A percentile compares a stretch with the other conserved stretches of the same genome.
These are phyloP conservation scores for Trichonephila clavata DNA, from an alignment of 1,140 invertebrate species.

Conservation along the genomic window DNA sequence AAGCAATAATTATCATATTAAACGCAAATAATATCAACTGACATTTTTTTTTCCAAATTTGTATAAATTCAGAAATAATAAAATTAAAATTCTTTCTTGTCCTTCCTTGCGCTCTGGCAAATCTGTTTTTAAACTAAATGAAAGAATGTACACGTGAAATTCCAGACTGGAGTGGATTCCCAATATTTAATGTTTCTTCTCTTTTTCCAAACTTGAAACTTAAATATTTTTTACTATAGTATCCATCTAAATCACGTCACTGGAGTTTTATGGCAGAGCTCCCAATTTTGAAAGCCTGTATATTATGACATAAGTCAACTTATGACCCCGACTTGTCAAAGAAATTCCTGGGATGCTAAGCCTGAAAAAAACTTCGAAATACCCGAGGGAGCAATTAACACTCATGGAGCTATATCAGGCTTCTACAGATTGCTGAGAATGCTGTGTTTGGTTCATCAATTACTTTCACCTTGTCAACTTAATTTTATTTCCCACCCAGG, in stretches of 20 bases:
- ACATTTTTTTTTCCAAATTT: too few relatives aligned
- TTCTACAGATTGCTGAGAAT: constrained; percentile 32
- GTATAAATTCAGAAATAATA: too few relatives aligned
- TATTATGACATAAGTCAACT: constrained; percentile 41
- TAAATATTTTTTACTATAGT: neutral
- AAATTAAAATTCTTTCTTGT: too few relatives aligned
- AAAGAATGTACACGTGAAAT: too few relatives aligned
- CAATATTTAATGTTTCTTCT: neutral
- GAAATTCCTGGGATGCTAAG: neutral
- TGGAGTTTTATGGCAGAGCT: neutral
- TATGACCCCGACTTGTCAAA: constrained; percentile 24
- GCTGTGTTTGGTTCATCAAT: constrained; percentile 39
- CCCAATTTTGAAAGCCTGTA: neutral
- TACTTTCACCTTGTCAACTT: constrained; percentile 38
- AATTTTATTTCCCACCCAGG: constrained; percentile 47
- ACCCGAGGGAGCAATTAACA: constrained; percentile 34
- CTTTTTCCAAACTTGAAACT: neutral
- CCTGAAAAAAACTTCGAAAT: neutral
- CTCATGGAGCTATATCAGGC: constrained; percentile 32
- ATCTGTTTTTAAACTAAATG: too few relatives aligned
- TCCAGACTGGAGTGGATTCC: too few relatives aligned
- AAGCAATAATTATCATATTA: too few relatives aligned
- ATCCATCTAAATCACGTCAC: constrained; percentile 14
- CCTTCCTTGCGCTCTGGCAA: too few relatives aligned
- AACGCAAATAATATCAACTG: too few relatives aligned